A percentile compares a stretch with the other conserved stretches of the same genome.
Evolutionary conservation across 1,140 invertebrate genomes (phyloP).

Genomic region (Meloidogyne floridensis): DNA sequence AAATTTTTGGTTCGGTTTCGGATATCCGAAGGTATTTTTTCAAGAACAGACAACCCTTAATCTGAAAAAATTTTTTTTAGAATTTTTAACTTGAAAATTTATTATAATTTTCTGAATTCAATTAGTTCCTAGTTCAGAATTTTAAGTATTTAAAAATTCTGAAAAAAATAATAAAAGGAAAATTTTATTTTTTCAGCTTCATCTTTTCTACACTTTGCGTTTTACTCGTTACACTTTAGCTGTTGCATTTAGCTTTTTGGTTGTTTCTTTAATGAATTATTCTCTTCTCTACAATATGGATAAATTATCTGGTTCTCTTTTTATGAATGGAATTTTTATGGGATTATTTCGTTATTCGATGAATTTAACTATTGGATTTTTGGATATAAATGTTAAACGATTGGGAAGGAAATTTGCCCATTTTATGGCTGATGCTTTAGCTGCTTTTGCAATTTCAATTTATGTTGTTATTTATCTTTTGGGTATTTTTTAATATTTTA

Average conservation of each 20-base stretch:
- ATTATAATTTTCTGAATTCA: not conserved
- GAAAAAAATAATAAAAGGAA: no score
- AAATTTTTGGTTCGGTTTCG: no score
- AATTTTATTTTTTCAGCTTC: constrained; percentile 23
- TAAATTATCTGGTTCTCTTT: constrained; percentile 56
- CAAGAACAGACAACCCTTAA: no score
- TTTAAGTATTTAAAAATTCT: not conserved
- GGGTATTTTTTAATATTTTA: no score
- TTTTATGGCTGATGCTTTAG: constrained; percentile 42
- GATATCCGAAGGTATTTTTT: no score
- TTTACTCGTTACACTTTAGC: constrained; percentile 54
- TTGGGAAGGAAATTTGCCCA: constrained; percentile 59
- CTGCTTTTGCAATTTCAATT: constrained; percentile 35
- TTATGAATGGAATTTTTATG: constrained; percentile 53
- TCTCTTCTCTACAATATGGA: constrained; percentile 64
- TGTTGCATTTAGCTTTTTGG: constrained; percentile 56
- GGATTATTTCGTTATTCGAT: constrained; percentile 57
- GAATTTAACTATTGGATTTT: constrained; percentile 52
- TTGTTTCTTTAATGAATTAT: constrained; percentile 51
- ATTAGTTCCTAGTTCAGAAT: not conserved
- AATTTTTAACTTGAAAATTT: no score
- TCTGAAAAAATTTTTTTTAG: no score
- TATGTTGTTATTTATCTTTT: constrained; percentile 44
- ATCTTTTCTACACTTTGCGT: constrained; percentile 51
- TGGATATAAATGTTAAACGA: constrained; percentile 45